phyloP scores from a whole-genome alignment of 2,113 vertebrate species.

The Echinops telfairi region DNA sequence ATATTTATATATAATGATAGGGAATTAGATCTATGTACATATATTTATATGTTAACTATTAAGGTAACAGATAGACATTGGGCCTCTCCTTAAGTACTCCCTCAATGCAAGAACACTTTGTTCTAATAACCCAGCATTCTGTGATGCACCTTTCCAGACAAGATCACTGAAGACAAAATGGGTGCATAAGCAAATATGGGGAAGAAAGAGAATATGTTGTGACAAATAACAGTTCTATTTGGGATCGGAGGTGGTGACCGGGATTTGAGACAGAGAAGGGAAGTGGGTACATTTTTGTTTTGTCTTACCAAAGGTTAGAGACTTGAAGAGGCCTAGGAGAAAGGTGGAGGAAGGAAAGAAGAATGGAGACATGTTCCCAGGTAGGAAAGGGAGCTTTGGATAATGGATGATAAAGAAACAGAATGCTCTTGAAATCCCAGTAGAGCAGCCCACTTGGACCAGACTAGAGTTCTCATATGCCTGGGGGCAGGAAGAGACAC shows the following conservation, averaged over 20 bases:
- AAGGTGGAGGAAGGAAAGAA: not conserved
- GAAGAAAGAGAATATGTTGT: not conserved
- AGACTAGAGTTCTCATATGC: not conserved
- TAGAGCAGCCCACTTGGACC: not conserved
- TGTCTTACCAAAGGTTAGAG: not conserved
- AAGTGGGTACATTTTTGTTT: not conserved
- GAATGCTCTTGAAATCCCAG: not conserved
- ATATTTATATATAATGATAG: too few species aligned
- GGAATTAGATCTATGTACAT: too few species aligned
- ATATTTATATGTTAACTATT: too few species aligned
- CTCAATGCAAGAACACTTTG: too few species aligned
- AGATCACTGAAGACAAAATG: too few species aligned
- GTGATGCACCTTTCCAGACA: too few species aligned
- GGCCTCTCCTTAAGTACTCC: too few species aligned
- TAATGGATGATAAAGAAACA: not conserved
- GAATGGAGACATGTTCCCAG: not conserved
- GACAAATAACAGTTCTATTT: not conserved
- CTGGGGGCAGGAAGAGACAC: not conserved
- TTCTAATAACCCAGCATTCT: too few species aligned
- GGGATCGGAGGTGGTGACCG: not conserved
- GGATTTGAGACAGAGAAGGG: not conserved
- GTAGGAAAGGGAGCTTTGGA: rapidly evolving
- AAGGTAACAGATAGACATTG: too few species aligned
- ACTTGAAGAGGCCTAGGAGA: not conserved
- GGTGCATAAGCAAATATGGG: too few species aligned